Conservation (phyloP, 2,888 invertebrate genomes). For the Gnatocerus cornutus region DNA sequence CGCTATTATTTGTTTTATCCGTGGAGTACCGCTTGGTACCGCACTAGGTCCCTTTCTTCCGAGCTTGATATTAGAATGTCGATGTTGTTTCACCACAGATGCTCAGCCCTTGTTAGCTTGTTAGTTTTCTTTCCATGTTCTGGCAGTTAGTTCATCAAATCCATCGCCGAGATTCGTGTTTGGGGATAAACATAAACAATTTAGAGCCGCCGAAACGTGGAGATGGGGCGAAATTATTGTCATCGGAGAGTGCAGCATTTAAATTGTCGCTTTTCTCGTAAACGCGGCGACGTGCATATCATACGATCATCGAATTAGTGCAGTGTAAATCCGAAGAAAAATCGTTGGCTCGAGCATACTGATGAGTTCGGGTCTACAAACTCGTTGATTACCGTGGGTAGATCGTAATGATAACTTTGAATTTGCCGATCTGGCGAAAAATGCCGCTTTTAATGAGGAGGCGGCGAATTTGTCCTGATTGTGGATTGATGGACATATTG, state of each 20-base stretch:
- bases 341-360: slow-evolving; percentile 24
- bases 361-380: background rate
- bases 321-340: slow-evolving; percentile 33
- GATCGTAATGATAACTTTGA: background rate
- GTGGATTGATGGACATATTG: slow-evolving; percentile 45
- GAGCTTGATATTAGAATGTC: slow-evolving; percentile 30
- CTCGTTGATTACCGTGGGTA: too few relatives aligned
- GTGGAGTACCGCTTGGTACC: background rate
- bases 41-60: background rate
- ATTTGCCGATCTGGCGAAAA: slow-evolving; percentile 12
- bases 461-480: slow-evolving; percentile 37
- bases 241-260: slow-evolving; percentile 19
- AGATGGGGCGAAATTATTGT: slow-evolving; percentile 12
- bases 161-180: slow-evolving; percentile 25
- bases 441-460: slow-evolving; percentile 12
- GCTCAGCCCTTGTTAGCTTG: background rate
- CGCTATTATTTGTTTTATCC: background rate
- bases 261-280: slow-evolving; percentile 30
- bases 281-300: slow-evolving; percentile 29
- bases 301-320: slow-evolving; percentile 22
- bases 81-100: slow-evolving; percentile 23
- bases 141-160: slow-evolving; percentile 11
- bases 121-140: slow-evolving; percentile 27
- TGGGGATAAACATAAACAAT: slow-evolving; percentile 40
- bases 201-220: slow-evolving; percentile 14